A percentile compares a stretch with the other conserved stretches of the same genome.
Evolutionary conservation across 2,113 vertebrate genomes (phyloP).

Genomic region (Sinosuthora webbiana): DNA sequence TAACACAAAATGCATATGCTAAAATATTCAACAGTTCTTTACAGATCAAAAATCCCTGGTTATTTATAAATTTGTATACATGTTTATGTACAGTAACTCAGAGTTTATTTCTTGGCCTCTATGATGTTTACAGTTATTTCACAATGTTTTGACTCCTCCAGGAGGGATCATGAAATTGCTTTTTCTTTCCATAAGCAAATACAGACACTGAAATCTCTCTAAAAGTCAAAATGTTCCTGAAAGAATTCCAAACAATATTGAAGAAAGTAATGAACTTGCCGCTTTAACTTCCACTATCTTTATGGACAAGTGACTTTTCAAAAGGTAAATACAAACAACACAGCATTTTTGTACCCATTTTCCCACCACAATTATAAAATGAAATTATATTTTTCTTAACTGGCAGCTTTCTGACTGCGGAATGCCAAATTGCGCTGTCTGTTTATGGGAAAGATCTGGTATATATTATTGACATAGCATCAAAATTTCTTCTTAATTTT

Average conservation of each 20-base stretch:
- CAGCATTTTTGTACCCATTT: background rate
- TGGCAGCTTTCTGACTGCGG: background rate
- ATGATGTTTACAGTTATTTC: slow-evolving; percentile 39
- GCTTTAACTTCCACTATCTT: background rate
- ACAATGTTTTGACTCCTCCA: slow-evolving; percentile 53
- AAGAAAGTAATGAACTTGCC: background rate
- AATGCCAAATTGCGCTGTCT: background rate
- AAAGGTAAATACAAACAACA: background rate
- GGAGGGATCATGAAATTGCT: background rate
- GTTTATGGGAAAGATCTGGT: background rate
- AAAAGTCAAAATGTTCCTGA: slow-evolving; percentile 32
- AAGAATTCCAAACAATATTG: slow-evolving; percentile 5
- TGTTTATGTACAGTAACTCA: slow-evolving; percentile 8
- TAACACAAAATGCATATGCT: background rate
- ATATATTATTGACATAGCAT: background rate
- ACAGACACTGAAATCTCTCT: slow-evolving; percentile 24
- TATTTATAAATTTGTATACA: background rate
- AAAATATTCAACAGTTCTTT: background rate
- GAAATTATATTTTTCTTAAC: background rate
- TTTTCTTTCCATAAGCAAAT: slow-evolving; percentile 26
- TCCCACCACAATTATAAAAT: background rate
- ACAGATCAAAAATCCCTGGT: background rate
- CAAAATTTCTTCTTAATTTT: background rate
- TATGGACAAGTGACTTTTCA: background rate
- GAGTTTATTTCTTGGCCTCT: slow-evolving; percentile 28